Conservation (phyloP, 2,113 vertebrate genomes). For the Chloropsis cyanopogon region DNA sequence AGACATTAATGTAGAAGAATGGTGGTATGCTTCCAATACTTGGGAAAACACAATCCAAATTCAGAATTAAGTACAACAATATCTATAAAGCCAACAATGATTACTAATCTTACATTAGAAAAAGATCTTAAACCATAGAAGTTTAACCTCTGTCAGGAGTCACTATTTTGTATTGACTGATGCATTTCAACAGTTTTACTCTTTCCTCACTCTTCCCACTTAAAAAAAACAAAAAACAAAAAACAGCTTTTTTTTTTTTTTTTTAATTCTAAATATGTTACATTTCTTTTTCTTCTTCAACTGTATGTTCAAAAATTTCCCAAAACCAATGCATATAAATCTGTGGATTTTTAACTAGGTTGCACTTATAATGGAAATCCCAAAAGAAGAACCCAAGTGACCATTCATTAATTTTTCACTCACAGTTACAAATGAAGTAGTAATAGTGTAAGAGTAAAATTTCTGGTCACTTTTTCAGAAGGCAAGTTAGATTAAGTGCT, state of each 20-base stretch:
- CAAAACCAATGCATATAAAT: not conserved
- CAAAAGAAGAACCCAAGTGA: not conserved
- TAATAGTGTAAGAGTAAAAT: not conserved
- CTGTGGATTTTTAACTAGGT: not conserved
- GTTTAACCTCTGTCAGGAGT: not conserved
- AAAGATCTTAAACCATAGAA: not conserved
- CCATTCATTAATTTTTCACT: not conserved
- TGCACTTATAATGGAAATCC: not conserved
- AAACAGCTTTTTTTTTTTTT: too few species aligned
- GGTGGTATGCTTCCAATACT: not conserved
- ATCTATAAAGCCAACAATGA: not conserved
- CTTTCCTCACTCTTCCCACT: not conserved
- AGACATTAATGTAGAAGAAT: not conserved
- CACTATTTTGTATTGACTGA: not conserved
- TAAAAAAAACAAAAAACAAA: not conserved
- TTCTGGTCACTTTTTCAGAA: not conserved
- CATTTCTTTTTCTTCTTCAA: not conserved
- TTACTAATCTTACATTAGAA: not conserved
- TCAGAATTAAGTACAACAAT: not conserved
- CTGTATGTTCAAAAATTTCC: not conserved
- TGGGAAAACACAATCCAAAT: not conserved
- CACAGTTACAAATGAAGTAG: not conserved
- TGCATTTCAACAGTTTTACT: not conserved
- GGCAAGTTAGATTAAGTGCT: not conserved
- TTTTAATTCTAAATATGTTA: not conserved